Evolutionary conservation across 2,113 vertebrate genomes (phyloP), one percentile per base, ranked within the genome.

Genomic region (Malaclemys terrapin): DNA sequence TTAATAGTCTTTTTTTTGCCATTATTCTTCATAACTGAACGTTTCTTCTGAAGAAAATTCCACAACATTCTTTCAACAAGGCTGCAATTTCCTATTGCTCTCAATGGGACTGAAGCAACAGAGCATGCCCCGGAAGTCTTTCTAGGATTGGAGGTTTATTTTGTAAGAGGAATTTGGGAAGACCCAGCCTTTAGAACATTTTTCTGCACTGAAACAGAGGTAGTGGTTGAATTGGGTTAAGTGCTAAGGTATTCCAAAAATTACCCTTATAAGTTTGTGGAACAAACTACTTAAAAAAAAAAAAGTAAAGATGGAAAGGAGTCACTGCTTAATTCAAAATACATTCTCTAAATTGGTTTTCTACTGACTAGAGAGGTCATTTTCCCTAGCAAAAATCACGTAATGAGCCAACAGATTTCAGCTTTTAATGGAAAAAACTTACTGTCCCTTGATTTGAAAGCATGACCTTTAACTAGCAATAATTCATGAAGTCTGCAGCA

Each of bases 211-310:
- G 54, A 91, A 76, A 42, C n/a, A 53, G 31, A 87, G 8, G 7
- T 17, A 4, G 11, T 20, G 24, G 35, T 38, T 5, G 56, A 78
- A 57, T 5, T 3, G 5, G 83, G 31, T 69, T 35, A 69, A 69
- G 35, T n/a, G 62, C 16, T 1, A 35, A 35, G 12, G 85, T 57
- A 2, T 5, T n/a, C 6, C 25, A 25, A 8, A 0, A 3, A 47
- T 89, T 85, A 22, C 35, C n/a, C 25, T 19, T 57, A 5, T 5
- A 69, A 69, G 62, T 69, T 69, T n/a, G 38, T 53, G 52, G 25
- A 82, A 85, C n/a, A 38, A 31, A 83, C 72, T 10, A 45, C 17
- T 42, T 75, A 75, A 25, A 45, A 25, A 31, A 42, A 12, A 42
- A 14, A 27, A 91, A 75, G 35, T 80, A 57, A 38, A 85, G 25